Evolutionary conservation across 2,113 vertebrate genomes (phyloP), one percentile per base, ranked within the genome.

Genomic region (Colinus virginianus): DNA sequence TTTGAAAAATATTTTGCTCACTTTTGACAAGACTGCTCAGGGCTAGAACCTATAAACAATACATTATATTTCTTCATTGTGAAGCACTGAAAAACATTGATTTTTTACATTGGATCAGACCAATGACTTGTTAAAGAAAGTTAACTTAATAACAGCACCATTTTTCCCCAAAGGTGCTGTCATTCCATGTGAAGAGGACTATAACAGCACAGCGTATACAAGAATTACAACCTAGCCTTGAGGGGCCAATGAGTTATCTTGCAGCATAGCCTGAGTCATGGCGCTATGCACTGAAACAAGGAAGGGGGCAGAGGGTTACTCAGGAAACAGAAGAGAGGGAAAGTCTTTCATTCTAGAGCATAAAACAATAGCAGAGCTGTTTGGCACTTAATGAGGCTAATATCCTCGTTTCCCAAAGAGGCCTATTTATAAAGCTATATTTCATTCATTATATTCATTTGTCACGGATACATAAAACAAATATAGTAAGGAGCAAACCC

Each of bases 21-120:
- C 78, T 89, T 95, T 89, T 92, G 75, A 89, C 81, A 94, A 85
- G 75, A 79, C 49, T 67, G 87, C 75, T 93, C 55, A 59, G 68
- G 90, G 89, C 78, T 90, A 94, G 59, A 94, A 89, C 64, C 42
- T 89, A 75, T 91, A n/a, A 93, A 95, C 95, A 96, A 83, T 46
- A n/a, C 84, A 85, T 95, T 89, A 84, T 67, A 19, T 16, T 92
- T 66, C 84, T 95, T 89, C 68, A 79, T 85, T 67, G 51, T 78
- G 88, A 79, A 91, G 75, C 34, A 62, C 68, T 94, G 36, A 40
- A 40, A 40, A 94, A 92, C 85, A 87, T 88, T 87, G 78, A 93
- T 92, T 96, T 96, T 95, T 96, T 92, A 26, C 74, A 96, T 89
- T 93, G 94, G 74, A 90, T 95, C 85, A 70, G 81, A 94, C 81